Base-by-base conservation (phyloP, 1,140 invertebrate species). In the Nomia melanderi region DNA sequence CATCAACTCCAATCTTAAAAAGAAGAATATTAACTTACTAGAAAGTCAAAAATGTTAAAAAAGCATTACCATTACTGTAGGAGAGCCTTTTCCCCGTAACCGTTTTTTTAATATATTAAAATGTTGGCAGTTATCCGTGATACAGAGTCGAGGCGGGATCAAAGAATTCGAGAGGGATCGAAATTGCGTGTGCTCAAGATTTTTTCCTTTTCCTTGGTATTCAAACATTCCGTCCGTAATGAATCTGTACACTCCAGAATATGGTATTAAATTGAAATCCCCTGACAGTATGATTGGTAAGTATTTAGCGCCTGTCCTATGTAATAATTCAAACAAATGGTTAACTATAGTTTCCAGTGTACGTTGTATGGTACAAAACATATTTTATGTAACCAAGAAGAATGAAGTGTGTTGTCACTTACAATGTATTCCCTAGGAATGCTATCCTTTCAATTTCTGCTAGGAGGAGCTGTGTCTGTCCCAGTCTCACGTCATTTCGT, bases 401-500 rank as follows among this genome's bases (percentile, higher is more conserved):
- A n/a, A 29, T 27, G 20, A 59, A 44, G 3, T 53, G 8, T 7
- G 29, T 44, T 65, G 8, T 12, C 41, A 62, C 87, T 89, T 69
- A 91, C 90, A 41, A 65, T 8, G 88, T 87, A 65, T 91, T 92
- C 56, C 91, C 88, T 50, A 91, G 83, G 86, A 93, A 96, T n/a
- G 96, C 94, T 74, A 98, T 94, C 78, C 95, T 93, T 74, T 98
- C 96, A 14, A 99, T 92, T 91, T 98, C 97, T 1, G 96, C 94
- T 20, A 99, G 91, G 5, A 99, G 90, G 50, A 97, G 86, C 86
- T 96, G 94, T 27, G 94, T 92, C 91, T 99, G 98, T 0, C 97
- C 97, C 23, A 98, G 92, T 86, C 98, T 95, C 0, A 99, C 94
- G 90, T 99, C 98, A 29, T 96, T 95, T 33, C 98, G 91, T 84